Base-by-base conservation (phyloP, 2,888 invertebrate genomes). In the Coenonympha glycerion region DNA sequence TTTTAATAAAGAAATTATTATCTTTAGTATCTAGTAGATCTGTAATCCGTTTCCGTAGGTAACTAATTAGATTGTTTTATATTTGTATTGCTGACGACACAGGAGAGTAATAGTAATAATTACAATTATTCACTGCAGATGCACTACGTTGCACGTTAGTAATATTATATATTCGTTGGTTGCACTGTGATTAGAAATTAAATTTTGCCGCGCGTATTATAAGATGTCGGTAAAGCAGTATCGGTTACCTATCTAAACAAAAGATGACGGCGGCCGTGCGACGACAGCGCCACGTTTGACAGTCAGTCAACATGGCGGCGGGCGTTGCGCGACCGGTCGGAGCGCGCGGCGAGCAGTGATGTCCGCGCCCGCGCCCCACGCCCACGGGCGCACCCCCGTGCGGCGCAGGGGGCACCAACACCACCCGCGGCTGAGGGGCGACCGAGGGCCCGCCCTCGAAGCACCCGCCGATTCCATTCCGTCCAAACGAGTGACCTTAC, bases 381-480 rank as follows among this genome's bases (percentile, higher is more conserved):
- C 84, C 79, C 81, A 77, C 82, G 88, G 86, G 85, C 89, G 86
- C 88, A 87, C 80, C 86, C 87, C 87, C 79, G 87, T 79, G 70
- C 89, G 88, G 79, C 91, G 92, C 76, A 89, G 92, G 79, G 92
- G 92, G 62, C 92, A 92, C 79, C 92, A 92, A 80, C 92, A 92
- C 83, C 92, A 92, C 86, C 92, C 92, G 73, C 90, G 92, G 58
- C 89, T 91, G 71, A 79, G 90, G 70, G 90, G 90, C 62, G 84
- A 88, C 63, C 87, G 90, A 55, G 77, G 78, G 51, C 89, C 90
- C 70, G 88, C 88, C 67, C 87, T 88, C 67, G 76, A 79, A 57
- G 61, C 70, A 57, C 51, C 63, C 58, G 44, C 57, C 42, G 71
- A 71, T 68, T 66, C 70, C 47, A 71, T 75, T 78, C 82, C 83